Base-by-base conservation (phyloP, 2,797 vertebrate species). In the Petrocephalus sullivani region DNA sequence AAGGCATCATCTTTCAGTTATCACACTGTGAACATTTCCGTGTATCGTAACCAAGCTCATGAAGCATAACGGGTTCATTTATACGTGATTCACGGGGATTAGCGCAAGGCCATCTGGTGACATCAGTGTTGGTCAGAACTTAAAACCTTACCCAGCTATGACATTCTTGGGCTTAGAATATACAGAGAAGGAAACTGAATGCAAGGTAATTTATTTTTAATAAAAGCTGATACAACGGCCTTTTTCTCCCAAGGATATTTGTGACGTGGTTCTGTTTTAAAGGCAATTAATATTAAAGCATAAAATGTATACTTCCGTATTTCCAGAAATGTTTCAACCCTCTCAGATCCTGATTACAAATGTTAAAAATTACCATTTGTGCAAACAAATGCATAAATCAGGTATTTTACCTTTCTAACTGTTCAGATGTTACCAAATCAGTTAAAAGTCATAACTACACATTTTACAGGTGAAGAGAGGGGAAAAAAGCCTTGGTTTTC, bases 1-100 rank as follows among this genome's bases (percentile, higher is more conserved):
- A 51, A 51, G 81, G 81, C 81, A 83, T 53, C 81, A 83, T 83
- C 81, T 83, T 83, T 83, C 81, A 83, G 81, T 83, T 83, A 53
- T 83, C 81, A 83, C 81, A 83, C 81, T 83, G 81, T 83, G 81
- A 83, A 83, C 81, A 83, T 54, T 54, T 83, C 41, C 49, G 81
- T 83, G 81, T 51, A 51, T 83, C 81, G 19, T 83, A 83, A 83
- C 81, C 81, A 83, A 83, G 81, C 81, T 83, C 49, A 21, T 83
- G 81, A 53, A 83, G 81, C 81, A 53, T 83, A 83, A 83, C 81
- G 81, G 81, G 81, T 51, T 83, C 81, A 83, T 83, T 83, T 21
- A 51, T 51, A 83, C 81, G 81, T 83, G 81, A 83, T 53, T 83
- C 81, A 83, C 81, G 41, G 81, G 81, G 81, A 83, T 83, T 83